Evolutionary conservation across 2,113 vertebrate species (phyloP).

Genomic region (Lepisosteus osseus): DNA sequence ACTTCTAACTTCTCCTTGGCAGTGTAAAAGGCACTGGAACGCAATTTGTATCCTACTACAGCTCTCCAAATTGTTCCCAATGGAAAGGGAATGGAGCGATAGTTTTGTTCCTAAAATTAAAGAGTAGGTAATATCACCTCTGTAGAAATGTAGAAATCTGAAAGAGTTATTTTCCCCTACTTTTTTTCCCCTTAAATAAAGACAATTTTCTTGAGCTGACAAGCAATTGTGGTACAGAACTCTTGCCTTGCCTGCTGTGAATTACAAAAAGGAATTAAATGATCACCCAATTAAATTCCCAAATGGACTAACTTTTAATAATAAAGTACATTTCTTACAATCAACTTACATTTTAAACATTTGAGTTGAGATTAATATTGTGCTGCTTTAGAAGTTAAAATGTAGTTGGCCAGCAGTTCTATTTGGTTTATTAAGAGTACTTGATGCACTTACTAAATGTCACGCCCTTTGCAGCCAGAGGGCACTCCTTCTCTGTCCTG

Average conservation of each 20-base stretch:
- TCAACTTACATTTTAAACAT: background rate
- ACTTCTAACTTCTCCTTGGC: too few species aligned
- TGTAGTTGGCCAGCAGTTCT: background rate
- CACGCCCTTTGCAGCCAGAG: too few species aligned
- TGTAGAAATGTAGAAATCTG: background rate
- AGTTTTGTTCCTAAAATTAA: background rate
- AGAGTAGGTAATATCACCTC: background rate
- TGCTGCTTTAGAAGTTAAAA: background rate
- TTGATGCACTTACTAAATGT: background rate
- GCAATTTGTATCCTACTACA: background rate
- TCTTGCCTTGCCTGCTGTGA: conserved; percentile 5
- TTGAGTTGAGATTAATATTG: background rate
- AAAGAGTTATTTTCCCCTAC: background rate
- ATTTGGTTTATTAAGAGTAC: conserved; percentile 4
- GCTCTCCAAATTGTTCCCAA: background rate
- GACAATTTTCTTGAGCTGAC: conserved; percentile 12
- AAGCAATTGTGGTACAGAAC: conserved; percentile 11
- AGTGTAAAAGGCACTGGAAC: too few species aligned
- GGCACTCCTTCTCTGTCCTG: too few species aligned
- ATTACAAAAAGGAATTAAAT: conserved; percentile 16
- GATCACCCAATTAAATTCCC: conserved; percentile 18
- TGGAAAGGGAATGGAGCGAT: background rate
- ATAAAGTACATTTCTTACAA: background rate
- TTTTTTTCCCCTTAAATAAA: conserved; percentile 10
- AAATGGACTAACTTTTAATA: conserved; percentile 13